These are phyloP conservation scores for Prosapia bicincta DNA, from an alignment of 2,888 invertebrate genomes.

Conservation along the genomic window DNA sequence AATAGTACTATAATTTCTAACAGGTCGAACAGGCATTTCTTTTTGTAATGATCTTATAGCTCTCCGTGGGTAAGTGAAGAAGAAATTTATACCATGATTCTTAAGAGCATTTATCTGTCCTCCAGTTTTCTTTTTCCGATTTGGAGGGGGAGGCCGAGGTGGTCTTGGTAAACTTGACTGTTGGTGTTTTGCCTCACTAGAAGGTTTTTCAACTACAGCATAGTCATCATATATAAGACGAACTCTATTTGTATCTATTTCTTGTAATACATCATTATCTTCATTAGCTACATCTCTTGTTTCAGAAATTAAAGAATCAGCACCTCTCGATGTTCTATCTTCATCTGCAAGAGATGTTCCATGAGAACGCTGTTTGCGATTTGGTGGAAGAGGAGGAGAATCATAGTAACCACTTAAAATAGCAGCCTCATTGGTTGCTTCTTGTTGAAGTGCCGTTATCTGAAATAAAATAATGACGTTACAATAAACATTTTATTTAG, in stretches of 20 bases:
- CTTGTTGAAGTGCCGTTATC: slow-evolving; percentile 36
- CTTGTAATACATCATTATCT: slow-evolving; percentile 26
- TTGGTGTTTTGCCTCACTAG: slow-evolving; percentile 20
- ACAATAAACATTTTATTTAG: too few relatives aligned
- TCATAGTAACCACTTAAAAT: slow-evolving; percentile 26
- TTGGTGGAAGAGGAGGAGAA: slow-evolving; percentile 38
- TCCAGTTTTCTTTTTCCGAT: slow-evolving; percentile 51
- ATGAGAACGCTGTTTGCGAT: slow-evolving; percentile 53
- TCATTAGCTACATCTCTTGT: slow-evolving; percentile 14
- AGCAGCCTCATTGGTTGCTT: slow-evolving; percentile 43
- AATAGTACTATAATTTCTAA: slow-evolving; percentile 58
- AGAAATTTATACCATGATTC: slow-evolving; percentile 37
- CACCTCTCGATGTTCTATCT: slow-evolving; percentile 67
- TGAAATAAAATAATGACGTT: slow-evolving; percentile 51
- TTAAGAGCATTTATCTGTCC: slow-evolving; percentile 37
- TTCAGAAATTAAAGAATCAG: slow-evolving; percentile 56
- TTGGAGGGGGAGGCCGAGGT: slow-evolving; percentile 59
- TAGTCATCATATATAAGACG: slow-evolving; percentile 6
- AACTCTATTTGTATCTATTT: slow-evolving; percentile 7
- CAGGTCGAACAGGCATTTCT: slow-evolving; percentile 56
- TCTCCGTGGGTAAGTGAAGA: slow-evolving; percentile 39
- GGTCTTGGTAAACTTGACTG: slow-evolving; percentile 42
- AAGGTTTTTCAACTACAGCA: slow-evolving; percentile 23
- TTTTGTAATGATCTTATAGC: slow-evolving; percentile 46
- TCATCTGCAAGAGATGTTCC: slow-evolving; percentile 59